Evolutionary conservation across 2,888 invertebrate genomes (phyloP).

Genomic region (Ectemnius cavifrons): DNA sequence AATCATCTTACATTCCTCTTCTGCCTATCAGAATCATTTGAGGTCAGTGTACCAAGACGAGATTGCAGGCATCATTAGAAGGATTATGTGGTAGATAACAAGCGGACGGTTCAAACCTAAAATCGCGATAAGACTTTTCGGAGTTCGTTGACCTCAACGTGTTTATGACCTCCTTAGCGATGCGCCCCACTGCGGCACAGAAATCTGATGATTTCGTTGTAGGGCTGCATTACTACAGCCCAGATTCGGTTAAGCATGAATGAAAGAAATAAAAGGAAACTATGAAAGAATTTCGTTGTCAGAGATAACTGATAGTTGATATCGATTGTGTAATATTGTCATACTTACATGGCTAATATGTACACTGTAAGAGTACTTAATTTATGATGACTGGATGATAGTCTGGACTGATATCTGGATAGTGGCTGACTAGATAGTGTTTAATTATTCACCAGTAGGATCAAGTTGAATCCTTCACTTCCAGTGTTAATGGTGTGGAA

Average conservation of each 20-base stretch:
- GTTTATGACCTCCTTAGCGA: no score
- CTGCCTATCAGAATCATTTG: no score
- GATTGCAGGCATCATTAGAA: neutral
- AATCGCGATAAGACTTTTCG: neutral
- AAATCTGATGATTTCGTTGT: no score
- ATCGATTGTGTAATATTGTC: neutral
- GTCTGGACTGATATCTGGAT: no score
- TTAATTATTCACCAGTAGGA: neutral
- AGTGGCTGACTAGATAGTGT: neutral
- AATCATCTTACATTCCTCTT: no score
- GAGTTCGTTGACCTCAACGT: neutral
- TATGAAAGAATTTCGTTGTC: neutral
- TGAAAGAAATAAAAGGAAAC: no score
- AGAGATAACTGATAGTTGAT: slow-evolving; percentile 13
- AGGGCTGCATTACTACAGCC: no score
- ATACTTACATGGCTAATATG: slow-evolving; percentile 16
- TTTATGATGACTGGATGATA: slow-evolving; percentile 9
- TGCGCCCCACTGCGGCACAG: no score
- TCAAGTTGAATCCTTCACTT: neutral
- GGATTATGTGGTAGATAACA: slow-evolving; percentile 1
- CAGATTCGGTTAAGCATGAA: no score
- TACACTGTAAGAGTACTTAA: neutral
- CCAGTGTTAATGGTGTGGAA: neutral
- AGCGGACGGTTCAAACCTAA: neutral
- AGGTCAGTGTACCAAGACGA: no score